These are phyloP conservation scores for Spea multiplicata DNA, from an alignment of 2,113 vertebrate genomes.

Conservation along the genomic window DNA sequence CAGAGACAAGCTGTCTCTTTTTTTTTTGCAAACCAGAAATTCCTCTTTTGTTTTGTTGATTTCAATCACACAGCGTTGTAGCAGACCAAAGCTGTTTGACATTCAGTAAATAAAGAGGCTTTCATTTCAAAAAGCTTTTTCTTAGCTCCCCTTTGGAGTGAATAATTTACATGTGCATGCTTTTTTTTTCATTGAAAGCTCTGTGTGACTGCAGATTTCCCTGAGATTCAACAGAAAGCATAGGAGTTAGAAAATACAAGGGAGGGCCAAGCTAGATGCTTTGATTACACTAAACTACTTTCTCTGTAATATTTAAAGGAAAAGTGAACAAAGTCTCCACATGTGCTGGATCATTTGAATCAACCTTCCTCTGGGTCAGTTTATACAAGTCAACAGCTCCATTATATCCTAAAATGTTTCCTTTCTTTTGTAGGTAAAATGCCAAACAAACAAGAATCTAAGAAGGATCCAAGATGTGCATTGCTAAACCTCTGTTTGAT, in stretches of 20 bases:
- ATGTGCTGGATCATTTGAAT: conserved; percentile 42
- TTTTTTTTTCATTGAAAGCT: conserved; percentile 48
- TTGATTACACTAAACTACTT: conserved; percentile 47
- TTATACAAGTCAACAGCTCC: conserved; percentile 37
- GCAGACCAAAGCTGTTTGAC: conserved; percentile 43
- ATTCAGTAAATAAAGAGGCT: conserved; percentile 49
- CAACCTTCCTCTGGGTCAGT: conserved; percentile 43
- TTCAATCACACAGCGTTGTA: conserved; percentile 41
- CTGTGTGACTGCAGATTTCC: conserved; percentile 47
- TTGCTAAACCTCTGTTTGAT: conserved; percentile 12
- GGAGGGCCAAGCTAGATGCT: conserved; percentile 43
- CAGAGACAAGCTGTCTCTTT: conserved; percentile 24
- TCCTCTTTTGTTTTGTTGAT: conserved; percentile 42
- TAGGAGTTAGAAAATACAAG: conserved; percentile 39
- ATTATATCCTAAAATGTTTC: conserved; percentile 43
- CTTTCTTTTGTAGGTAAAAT: conserved; percentile 40
- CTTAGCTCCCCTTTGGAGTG: conserved; percentile 47
- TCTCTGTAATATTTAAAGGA: conserved; percentile 36
- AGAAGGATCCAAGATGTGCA: not conserved
- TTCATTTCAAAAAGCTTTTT: conserved; percentile 48
- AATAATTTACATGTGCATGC: conserved; percentile 48
- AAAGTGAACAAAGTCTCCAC: conserved; percentile 44
- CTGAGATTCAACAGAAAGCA: conserved; percentile 36
- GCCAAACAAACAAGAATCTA: conserved; percentile 30
- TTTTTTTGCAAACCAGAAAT: conserved; percentile 37